Base-by-base conservation (phyloP, 2,113 vertebrate species). In the Embiotoca jacksoni region DNA sequence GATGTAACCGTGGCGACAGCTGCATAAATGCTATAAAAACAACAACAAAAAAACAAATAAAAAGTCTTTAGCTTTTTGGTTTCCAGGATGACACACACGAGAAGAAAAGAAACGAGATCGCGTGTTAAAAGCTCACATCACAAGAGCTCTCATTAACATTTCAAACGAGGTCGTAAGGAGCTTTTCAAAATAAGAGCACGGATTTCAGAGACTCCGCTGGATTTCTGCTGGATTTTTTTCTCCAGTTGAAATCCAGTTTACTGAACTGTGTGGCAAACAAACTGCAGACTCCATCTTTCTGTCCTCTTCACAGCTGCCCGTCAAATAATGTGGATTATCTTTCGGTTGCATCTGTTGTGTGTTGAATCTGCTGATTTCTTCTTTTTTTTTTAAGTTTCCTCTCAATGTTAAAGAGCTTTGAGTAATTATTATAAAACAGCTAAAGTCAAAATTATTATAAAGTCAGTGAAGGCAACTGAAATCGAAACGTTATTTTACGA, bases 271-370 rank as follows among this genome's bases (percentile, higher is more conserved):
- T 64, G 36, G 13, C 23, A 23, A 23, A 23, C 23, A 23, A 23
- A 23, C 23, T 23, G 23, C 23, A 23, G 23, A 23, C 33, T 66
- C 31, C 2, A 50, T 69, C 16, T 47, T 70, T 66, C 56, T 7
- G 56, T 52, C 9, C 61, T 5, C 52, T 47, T 37, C 35, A 37
- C 44, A 82, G 36, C 39, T 23, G 37, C 41, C 61, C 39, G n/a
- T 65, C 64, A 16, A 75, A 44, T 44, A 44, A 44, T 44, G 41
- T 44, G 3, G 13, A 44, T 44, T 44, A 13, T 44, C 13, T 44
- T 44, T 44, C 39, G 10, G 39, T 41, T 44, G 2, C 10, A 11
- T 44, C 41, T 44, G 13, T 11, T 44, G 10, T 44, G 41, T 44
- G 41, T 13, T 7, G 6, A 7, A 41, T 10, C 39, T 41, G 8